These are phyloP conservation scores for Cheilosia vernalis DNA, from an alignment of 2,888 invertebrate species.

Conservation along the genomic window DNA sequence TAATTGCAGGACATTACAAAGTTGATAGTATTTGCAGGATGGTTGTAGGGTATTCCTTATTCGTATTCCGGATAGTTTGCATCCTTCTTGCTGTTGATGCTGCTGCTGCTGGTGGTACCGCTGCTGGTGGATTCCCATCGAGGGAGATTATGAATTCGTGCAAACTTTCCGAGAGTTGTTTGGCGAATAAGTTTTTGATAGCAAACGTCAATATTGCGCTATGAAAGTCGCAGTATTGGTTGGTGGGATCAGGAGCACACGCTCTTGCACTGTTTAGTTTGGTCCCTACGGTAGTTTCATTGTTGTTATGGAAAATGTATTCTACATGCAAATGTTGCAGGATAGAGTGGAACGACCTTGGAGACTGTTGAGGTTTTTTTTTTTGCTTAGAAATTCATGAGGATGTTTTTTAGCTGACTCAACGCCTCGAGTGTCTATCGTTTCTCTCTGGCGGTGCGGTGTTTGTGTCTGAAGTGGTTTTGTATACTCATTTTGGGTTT, in stretches of 20 bases:
- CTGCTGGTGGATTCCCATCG: slow-evolving; percentile 36
- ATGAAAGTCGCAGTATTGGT: not conserved
- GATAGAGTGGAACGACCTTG: slow-evolving; percentile 22
- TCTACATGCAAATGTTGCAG: slow-evolving; percentile 64
- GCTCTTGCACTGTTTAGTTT: slow-evolving; percentile 43
- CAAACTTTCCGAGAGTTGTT: slow-evolving; percentile 61
- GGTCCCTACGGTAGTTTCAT: slow-evolving; percentile 62
- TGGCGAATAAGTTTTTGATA: slow-evolving; percentile 70
- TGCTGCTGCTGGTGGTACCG: not conserved
- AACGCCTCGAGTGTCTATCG: slow-evolving; percentile 39
- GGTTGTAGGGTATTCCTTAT: slow-evolving; percentile 8
- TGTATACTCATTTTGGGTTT: slow-evolving; percentile 17
- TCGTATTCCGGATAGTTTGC: slow-evolving; percentile 27
- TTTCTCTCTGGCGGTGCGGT: not conserved
- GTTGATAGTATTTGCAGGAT: slow-evolving; percentile 64
- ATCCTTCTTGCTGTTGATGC: slow-evolving; percentile 23
- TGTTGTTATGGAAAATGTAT: slow-evolving; percentile 56
- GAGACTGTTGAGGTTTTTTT: slow-evolving; percentile 31
- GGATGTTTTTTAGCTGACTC: slow-evolving; percentile 8
- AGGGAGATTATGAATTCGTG: slow-evolving; percentile 56
- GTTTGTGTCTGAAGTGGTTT: slow-evolving; percentile 51
- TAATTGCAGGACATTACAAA: slow-evolving; percentile 74
- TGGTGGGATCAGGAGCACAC: slow-evolving; percentile 3
- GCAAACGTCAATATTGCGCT: slow-evolving; percentile 57
- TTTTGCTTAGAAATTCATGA: slow-evolving; percentile 51